Evolutionary conservation across 2,888 invertebrate species (phyloP).

Genomic region (Limnephilus lunatus): DNA sequence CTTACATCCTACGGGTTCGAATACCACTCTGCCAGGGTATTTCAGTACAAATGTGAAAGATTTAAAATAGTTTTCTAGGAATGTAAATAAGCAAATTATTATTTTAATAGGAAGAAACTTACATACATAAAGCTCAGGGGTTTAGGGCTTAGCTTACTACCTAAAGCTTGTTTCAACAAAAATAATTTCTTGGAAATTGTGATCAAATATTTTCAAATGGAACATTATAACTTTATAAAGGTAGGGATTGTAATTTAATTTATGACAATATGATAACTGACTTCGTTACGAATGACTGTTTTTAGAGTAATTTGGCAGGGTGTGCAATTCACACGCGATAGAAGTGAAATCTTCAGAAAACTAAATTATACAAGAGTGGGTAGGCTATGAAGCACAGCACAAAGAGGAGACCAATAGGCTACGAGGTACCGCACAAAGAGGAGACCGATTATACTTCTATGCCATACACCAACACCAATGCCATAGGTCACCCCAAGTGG

Average conservation of each 20-base stretch:
- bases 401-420: no score
- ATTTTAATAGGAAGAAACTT: background rate
- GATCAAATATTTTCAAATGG: background rate
- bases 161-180: background rate
- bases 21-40: background rate
- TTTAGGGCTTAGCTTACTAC: background rate
- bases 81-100: background rate
- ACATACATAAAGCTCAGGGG: background rate
- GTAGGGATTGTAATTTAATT: background rate
- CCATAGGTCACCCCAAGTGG: no score
- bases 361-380: no score
- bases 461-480: no score
- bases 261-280: background rate
- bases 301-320: no score
- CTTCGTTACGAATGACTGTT: no score
- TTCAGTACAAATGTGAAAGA: constrained; percentile 5
- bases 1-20: constrained; percentile 21
- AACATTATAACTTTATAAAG: no score
- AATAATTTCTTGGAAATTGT: background rate
- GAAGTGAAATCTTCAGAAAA: no score
- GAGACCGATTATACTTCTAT: no score
- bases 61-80: background rate
- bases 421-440: no score
- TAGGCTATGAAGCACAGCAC: no score
- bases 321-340: no score